Evolutionary conservation across 2,797 vertebrate species (phyloP).

Genomic region (Psittacula derbiana): DNA sequence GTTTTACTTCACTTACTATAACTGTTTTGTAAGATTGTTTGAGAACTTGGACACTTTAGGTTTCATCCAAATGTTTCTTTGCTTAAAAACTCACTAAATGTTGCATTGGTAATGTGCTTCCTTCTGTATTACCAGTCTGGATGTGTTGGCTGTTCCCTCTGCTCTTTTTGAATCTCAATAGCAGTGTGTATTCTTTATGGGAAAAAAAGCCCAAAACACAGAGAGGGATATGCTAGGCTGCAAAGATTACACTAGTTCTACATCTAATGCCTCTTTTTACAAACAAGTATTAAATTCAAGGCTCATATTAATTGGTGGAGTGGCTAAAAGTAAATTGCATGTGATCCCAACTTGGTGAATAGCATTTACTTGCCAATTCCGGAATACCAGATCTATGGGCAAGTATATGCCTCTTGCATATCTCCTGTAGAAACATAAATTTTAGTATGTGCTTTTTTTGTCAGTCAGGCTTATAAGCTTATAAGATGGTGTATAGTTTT

Average conservation of each 20-base stretch:
- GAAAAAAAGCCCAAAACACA: not conserved
- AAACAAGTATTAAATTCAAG: not conserved
- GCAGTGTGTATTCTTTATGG: not conserved
- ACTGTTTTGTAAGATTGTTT: not conserved
- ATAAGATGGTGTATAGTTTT: not conserved
- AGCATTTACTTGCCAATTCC: not conserved
- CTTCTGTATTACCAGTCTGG: not conserved
- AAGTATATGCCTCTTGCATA: not conserved
- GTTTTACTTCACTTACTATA: not conserved
- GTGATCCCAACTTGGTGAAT: not conserved
- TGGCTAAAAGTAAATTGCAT: not conserved
- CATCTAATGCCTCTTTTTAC: not conserved
- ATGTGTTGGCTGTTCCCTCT: not conserved
- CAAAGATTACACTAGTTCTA: not conserved
- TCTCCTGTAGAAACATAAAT: not conserved
- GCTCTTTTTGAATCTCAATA: not conserved
- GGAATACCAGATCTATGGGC: not conserved
- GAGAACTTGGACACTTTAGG: not conserved
- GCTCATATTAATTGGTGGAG: not conserved
- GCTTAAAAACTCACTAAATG: not conserved
- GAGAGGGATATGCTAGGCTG: not conserved
- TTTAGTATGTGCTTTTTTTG: not conserved
- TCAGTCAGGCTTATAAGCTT: not conserved
- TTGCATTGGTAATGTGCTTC: not conserved
- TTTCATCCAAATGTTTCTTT: not conserved